Percentiles rank a stretch among this genome's conserved stretches.
These are phyloP conservation scores for Aradophagus sp. DNA, from an alignment of 1,140 invertebrate genomes.

Conservation along the genomic window DNA sequence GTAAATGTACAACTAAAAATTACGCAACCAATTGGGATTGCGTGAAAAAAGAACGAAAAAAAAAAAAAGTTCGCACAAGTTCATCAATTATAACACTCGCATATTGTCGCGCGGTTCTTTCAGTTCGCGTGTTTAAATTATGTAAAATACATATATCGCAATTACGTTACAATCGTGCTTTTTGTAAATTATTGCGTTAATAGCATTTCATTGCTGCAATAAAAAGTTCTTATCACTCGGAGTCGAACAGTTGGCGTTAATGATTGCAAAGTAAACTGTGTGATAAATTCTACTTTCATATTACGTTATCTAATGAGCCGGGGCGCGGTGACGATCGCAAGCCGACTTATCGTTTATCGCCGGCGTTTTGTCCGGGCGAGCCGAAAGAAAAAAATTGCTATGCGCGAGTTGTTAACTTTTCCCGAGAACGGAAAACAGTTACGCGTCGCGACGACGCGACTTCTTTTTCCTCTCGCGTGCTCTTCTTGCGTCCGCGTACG, in stretches of 20 bases:
- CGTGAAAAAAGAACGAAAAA: no score
- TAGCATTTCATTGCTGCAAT: conserved; percentile 50
- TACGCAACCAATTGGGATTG: conserved; percentile 5
- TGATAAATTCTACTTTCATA: conserved; percentile 59
- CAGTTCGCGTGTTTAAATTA: conserved; percentile 16
- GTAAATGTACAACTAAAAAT: conserved; percentile 8
- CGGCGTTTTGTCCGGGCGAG: conserved; percentile 37
- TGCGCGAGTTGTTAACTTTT: conserved; percentile 66
- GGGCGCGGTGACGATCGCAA: conserved; percentile 55
- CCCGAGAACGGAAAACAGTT: conserved; percentile 70
- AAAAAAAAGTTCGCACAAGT: conserved; percentile 11
- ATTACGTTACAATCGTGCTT: conserved; percentile 46
- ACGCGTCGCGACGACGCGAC: conserved; percentile 59
- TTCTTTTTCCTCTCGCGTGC: conserved; percentile 27
- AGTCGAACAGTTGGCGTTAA: conserved; percentile 56
- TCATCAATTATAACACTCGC: conserved; percentile 11
- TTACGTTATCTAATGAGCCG: conserved; percentile 57
- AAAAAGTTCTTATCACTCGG: conserved; percentile 52
- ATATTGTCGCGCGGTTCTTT: conserved; percentile 27
- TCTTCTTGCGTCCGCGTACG: conserved; percentile 2
- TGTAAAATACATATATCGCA: conserved; percentile 37
- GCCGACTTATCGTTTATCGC: conserved; percentile 54
- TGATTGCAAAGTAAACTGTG: conserved; percentile 58
- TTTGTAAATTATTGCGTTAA: conserved; percentile 54
- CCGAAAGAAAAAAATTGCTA: conserved; percentile 37